Evolutionary conservation across 2,797 vertebrate genomes (phyloP).

Genomic region (Halcyon chelicuti): DNA sequence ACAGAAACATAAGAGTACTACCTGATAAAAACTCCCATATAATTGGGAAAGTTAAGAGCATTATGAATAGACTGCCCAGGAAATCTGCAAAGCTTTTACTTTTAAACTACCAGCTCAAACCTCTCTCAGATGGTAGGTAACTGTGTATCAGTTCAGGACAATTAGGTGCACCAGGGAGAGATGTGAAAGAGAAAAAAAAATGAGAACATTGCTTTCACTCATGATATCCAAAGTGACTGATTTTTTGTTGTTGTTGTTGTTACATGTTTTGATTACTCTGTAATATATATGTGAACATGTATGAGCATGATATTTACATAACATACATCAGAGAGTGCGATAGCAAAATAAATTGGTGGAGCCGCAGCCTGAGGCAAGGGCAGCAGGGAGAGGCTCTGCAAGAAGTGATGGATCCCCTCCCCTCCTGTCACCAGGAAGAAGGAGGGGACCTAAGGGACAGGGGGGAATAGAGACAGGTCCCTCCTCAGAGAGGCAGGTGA

Average conservation of each 20-base stretch:
- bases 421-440: too few species aligned
- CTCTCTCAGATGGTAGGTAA: neutral
- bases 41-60: neutral
- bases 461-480: too few species aligned
- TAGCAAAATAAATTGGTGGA: too few species aligned
- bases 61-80: neutral
- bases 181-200: neutral
- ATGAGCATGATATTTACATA: neutral
- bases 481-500: too few species aligned
- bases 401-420: too few species aligned
- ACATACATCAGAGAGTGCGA: too few species aligned
- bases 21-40: neutral
- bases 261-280: neutral
- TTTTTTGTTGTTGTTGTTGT: neutral
- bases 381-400: too few species aligned
- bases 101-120: neutral
- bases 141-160: neutral
- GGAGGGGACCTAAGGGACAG: too few species aligned
- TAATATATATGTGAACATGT: neutral
- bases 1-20: neutral
- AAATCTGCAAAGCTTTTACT: neutral
- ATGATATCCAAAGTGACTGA: neutral
- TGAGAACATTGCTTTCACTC: neutral
- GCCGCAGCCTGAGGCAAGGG: too few species aligned
- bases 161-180: neutral